These are phyloP conservation scores for Thereuonema tuberculata DNA, from an alignment of 1,140 invertebrate species.

Conservation along the genomic window DNA sequence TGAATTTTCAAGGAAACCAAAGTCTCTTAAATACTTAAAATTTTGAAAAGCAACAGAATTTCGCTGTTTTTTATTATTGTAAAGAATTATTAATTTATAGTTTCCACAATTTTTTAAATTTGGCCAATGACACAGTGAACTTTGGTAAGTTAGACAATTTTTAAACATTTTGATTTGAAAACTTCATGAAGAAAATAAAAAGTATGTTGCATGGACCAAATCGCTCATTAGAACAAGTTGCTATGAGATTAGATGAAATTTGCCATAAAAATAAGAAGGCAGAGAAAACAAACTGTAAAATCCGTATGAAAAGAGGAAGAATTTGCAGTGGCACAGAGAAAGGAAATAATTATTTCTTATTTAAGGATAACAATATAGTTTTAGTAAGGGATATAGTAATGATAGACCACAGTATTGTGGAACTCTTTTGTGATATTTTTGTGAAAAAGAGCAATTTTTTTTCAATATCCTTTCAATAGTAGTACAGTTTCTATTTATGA, in stretches of 20 bases:
- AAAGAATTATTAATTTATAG: background rate
- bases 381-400: background rate
- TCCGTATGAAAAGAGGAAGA: background rate
- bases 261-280: background rate
- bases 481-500: background rate
- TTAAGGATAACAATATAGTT: background rate
- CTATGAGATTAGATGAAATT: background rate
- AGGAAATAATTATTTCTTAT: background rate
- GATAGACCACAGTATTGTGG: background rate
- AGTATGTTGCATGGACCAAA: slow-evolving; percentile 5
- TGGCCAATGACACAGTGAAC: background rate
- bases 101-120: background rate
- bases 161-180: slow-evolving; percentile 10
- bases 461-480: background rate
- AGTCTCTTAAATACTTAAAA: slow-evolving; percentile 4
- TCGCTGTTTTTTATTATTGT: slow-evolving; percentile 9
- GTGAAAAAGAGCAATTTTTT: background rate
- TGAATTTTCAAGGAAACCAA: slow-evolving; percentile 11
- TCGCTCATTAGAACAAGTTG: slow-evolving; percentile 1
- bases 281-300: background rate
- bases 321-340: background rate
- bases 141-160: slow-evolving; percentile 8
- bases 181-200: slow-evolving; percentile 9
- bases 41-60: slow-evolving; percentile 12
- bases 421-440: background rate